These are phyloP conservation scores for Entomyzon cyanotis DNA, from an alignment of 2,113 vertebrate genomes.

Conservation along the genomic window DNA sequence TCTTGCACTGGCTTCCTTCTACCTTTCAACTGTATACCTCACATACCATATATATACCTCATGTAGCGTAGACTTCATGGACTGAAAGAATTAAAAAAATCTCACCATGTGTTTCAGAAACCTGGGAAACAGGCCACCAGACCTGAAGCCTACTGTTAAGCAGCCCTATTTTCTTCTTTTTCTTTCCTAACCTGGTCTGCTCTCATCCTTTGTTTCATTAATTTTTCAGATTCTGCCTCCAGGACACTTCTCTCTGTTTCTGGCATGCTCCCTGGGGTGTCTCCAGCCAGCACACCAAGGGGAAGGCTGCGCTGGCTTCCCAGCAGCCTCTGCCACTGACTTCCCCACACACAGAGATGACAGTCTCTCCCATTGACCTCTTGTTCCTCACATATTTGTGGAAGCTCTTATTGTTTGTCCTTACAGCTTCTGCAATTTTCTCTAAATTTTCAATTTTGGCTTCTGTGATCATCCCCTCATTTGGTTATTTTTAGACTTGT, in stretches of 20 bases:
- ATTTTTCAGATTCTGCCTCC: conserved; percentile 52
- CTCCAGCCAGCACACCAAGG: background rate
- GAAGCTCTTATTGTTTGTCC: conserved; percentile 13
- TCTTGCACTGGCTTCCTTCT: background rate
- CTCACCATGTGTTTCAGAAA: background rate
- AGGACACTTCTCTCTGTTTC: background rate
- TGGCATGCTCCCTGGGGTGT: background rate
- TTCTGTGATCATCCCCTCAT: background rate
- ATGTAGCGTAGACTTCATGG: background rate
- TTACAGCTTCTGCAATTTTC: conserved; percentile 13
- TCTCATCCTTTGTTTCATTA: conserved; percentile 30
- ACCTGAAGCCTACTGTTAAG: background rate
- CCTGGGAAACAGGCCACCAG: background rate
- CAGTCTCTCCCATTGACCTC: background rate
- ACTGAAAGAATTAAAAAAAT: background rate
- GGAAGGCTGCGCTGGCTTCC: background rate
- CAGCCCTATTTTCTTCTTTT: conserved; percentile 30
- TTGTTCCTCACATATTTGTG: background rate
- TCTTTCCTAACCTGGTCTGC: background rate
- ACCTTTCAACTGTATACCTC: background rate
- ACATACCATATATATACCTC: background rate
- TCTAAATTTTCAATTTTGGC: background rate
- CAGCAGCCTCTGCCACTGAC: background rate
- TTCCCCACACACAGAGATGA: background rate
- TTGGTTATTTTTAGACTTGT: conserved; percentile 28